phyloP scores from a whole-genome alignment of 64 coral and sea anemone genomes.

The Dendrophyllia cribrosa region DNA sequence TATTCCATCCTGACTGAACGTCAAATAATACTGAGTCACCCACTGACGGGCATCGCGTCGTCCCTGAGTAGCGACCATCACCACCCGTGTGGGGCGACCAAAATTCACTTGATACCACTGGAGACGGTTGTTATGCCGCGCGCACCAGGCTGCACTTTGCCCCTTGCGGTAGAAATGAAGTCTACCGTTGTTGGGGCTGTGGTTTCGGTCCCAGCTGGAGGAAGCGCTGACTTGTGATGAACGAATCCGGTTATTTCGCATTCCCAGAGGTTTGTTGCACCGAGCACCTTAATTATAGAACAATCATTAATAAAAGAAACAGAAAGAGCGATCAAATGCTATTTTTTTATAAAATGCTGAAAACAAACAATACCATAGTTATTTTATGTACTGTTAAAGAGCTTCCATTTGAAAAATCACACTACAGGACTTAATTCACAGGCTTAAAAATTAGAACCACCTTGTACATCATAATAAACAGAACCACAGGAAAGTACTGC shows the following conservation, averaged over 20 bases:
- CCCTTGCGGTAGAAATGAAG: slow-evolving; percentile 15
- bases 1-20: slow-evolving; percentile 46
- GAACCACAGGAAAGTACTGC: no score
- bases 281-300: slow-evolving; percentile 51
- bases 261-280: slow-evolving; percentile 83
- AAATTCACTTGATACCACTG: slow-evolving; percentile 64
- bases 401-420: no score
- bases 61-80: slow-evolving; percentile 70
- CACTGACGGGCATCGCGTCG: slow-evolving; percentile 65
- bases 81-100: slow-evolving; percentile 22
- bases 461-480: no score
- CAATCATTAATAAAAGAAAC: neutral
- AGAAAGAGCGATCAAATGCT: neutral
- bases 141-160: slow-evolving; percentile 68
- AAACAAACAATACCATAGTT: no score
- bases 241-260: slow-evolving; percentile 75
- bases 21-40: slow-evolving; percentile 59
- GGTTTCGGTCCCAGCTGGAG: slow-evolving; percentile 62
- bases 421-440: no score
- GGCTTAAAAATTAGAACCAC: no score
- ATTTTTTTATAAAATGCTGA: no score
- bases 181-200: slow-evolving; percentile 44
- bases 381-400: no score
- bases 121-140: slow-evolving; percentile 57
- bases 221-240: slow-evolving; percentile 59